Evolutionary conservation across 2,113 vertebrate species (phyloP), one percentile per base, ranked within the genome.

Genomic region (Pristiophorus japonicus): DNA sequence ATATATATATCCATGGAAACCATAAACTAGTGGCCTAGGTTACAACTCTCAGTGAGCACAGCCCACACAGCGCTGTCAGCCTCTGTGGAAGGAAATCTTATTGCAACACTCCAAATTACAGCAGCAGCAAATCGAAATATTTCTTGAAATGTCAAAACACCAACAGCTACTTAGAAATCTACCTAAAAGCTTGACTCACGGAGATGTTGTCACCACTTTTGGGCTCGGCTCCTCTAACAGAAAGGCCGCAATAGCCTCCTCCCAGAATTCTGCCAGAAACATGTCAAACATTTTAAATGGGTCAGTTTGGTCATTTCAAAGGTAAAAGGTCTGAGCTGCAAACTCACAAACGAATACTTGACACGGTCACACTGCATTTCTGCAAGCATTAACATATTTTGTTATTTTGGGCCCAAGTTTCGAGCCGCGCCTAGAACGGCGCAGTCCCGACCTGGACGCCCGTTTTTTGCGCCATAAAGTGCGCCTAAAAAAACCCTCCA

Each of bases 121-220:
- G 38, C 92, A 94, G 92, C 65, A 70, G 51, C 38, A 94, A 94
- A 94, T 67, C 2, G 92, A 94, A 94, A 67, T 94, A 67, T 94
- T 94, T 70, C 65, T 94, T 30, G 11, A 94, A 94, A 30, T 94
- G 63, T 70, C 92, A 94, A 94, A 94, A 94, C 12, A 94, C n/a
- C 78, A 81, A 81, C 75, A 67, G 65, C 63, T 94, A 45, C 63
- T 94, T 45, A 24, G 92, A 94, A 94, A 67, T 66, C 66, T 14
- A 51, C 42, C 22, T 0, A 63, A 63, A 70, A 94, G 20, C 10
- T 70, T 27, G 42, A 94, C 38, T 94, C 34, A 67, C 24, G 3
- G 63, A 70, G 92, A 94, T 67, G 92, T 91, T 70, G 92, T 47
- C 92, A 70, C 12, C 10, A 16, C 34, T 18, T 91, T n/a, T 38